Evolutionary conservation across 2,888 invertebrate genomes (phyloP), one percentile per base, ranked within the genome.

Genomic region (Gastrophysa polygoni): DNA sequence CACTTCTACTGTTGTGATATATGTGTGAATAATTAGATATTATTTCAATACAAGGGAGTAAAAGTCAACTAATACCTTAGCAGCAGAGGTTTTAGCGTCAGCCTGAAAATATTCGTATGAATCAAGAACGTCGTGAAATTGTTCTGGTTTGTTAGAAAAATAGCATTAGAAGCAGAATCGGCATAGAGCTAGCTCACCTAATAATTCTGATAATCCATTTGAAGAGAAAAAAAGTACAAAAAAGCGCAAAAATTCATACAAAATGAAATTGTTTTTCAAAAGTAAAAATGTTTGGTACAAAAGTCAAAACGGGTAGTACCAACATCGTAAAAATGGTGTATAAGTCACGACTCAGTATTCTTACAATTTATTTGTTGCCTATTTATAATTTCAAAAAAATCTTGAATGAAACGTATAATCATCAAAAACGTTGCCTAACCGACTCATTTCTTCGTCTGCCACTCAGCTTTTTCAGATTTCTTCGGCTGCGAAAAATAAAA

Each of bases 381-480:
- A 60, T 51, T 54, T 66, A 64, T 68, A 66, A 68, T 61, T 64
- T 60, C 61, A 63, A 63, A 63, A 20, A 60, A 61, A 34, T 63
- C 54, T 66, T 63, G 63, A 61, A 66, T 57, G 14, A 38, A 59
- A 51, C 49, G 59, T 64, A 62, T 56, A 57, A 63, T 61, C 62
- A 62, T 64, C 64, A 65, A 64, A 55, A 44, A 51, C 57, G 64
- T 44, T 50, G 64, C 47, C 51, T 43, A 54, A 50, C 46, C 46
- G 48, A 57, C 32, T 64, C 63, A 68, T 61, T 68, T 68, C 78
- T 81, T 80, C 77, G 79, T 81, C 81, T 81, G 81, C 82, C 82
- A 82, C 72, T 82, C 81, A 72, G 82, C 81, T 76, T 82, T 82
- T 87, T 90, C 90, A 80, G 89, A 87, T 81, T 90, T 90, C 88